phyloP scores from a whole-genome alignment of 2,888 invertebrate species.

The Synergus laeviventris region DNA sequence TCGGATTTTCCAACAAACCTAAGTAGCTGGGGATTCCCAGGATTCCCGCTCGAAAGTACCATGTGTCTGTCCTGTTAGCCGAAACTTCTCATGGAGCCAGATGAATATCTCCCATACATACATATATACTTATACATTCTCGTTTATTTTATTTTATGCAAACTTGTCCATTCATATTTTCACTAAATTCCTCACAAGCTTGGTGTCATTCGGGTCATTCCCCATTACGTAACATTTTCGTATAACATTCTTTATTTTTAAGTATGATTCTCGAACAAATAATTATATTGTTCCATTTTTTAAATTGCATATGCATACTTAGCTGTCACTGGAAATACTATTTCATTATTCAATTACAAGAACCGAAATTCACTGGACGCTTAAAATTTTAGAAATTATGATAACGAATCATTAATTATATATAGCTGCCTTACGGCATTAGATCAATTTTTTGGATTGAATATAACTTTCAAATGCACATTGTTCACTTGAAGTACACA shows the following conservation, averaged over 20 bases:
- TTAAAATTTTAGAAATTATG: too few species aligned
- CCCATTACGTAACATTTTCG: background rate
- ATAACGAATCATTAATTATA: too few species aligned
- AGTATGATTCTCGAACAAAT: background rate
- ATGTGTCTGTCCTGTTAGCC: background rate
- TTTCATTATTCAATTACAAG: background rate
- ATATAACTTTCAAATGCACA: too few species aligned
- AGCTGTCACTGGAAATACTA: background rate
- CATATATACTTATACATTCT: too few species aligned
- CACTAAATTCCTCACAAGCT: background rate
- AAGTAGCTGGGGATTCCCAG: conserved; percentile 1
- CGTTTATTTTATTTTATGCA: background rate
- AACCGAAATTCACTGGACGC: too few species aligned
- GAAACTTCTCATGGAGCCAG: background rate
- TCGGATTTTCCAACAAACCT: conserved; percentile 1
- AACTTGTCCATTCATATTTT: background rate
- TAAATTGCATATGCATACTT: background rate
- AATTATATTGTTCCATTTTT: background rate
- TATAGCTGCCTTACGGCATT: too few species aligned
- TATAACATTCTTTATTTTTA: background rate
- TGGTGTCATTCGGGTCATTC: background rate
- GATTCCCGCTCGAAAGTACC: background rate
- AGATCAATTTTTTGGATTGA: too few species aligned
- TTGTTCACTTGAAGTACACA: too few species aligned
- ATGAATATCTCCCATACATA: background rate